These are phyloP conservation scores for Litocranius walleri DNA, from an alignment of 2,113 vertebrate species.

Conservation along the genomic window DNA sequence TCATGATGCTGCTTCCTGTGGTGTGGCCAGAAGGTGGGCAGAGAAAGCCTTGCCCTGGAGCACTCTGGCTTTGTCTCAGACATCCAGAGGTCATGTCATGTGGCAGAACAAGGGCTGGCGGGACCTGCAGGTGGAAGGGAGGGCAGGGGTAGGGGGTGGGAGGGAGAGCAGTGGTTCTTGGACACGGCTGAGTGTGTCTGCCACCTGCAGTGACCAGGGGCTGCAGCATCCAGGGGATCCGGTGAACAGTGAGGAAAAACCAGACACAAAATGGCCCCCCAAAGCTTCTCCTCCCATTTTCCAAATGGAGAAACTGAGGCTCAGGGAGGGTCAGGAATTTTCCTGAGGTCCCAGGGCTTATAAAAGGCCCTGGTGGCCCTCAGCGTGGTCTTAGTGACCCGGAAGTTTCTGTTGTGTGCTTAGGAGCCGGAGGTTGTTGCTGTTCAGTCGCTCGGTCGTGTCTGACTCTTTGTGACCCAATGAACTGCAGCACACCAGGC, in stretches of 20 bases:
- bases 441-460: neutral
- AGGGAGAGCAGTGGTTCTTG: accelerated
- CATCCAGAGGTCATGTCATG: neutral
- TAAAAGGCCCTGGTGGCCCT: neutral
- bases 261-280: neutral
- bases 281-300: neutral
- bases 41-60: neutral
- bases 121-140: neutral
- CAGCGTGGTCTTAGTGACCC: too few species aligned
- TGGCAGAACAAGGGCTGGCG: neutral
- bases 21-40: neutral
- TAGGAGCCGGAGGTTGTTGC: neutral
- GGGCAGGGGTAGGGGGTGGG: neutral
- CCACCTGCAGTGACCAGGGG: neutral
- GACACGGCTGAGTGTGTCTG: neutral
- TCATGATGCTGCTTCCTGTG: neutral
- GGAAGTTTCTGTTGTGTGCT: neutral
- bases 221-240: neutral
- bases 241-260: accelerated
- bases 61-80: neutral
- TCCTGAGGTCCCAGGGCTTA: neutral
- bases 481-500: neutral
- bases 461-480: neutral
- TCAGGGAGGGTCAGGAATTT: neutral
- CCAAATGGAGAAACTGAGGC: neutral